Percentiles rank a stretch among this genome's conserved stretches.
phyloP scores from a whole-genome alignment of 2,113 vertebrate genomes.

The Nycticorax nycticorax region DNA sequence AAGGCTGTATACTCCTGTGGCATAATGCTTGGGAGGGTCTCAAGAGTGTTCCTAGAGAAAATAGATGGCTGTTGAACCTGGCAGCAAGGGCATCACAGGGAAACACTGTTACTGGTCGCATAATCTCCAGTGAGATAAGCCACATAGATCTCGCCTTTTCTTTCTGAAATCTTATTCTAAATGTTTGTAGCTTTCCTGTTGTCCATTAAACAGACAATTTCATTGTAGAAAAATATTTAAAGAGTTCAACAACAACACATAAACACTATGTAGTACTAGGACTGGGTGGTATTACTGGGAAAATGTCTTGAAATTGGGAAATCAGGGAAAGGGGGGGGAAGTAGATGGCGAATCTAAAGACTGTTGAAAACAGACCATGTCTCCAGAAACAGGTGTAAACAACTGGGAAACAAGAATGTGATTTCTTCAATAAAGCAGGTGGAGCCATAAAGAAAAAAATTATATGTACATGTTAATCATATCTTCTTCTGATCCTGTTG shows the following conservation, averaged over 20 bases:
- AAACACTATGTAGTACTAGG: neutral
- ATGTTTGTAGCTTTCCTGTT: neutral
- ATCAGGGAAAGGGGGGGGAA: neutral
- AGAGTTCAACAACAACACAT: accelerated
- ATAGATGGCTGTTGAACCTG: neutral
- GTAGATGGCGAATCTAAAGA: neutral
- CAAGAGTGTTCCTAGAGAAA: neutral
- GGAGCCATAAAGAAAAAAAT: neutral
- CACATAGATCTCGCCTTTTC: neutral
- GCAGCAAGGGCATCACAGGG: accelerated
- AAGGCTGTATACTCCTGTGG: neutral
- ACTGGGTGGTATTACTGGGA: neutral
- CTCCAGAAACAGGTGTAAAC: neutral
- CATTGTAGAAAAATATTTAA: neutral
- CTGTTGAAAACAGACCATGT: neutral
- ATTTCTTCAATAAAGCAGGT: neutral
- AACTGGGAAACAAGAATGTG: neutral
- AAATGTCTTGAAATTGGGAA: neutral
- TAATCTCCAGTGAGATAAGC: neutral
- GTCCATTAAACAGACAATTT: neutral
- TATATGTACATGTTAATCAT: neutral
- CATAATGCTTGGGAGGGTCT: neutral
- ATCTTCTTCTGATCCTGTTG: neutral
- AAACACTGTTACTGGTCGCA: neutral
- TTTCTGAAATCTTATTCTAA: neutral